Base-by-base conservation (phyloP, 2,113 vertebrate species). In the Pavo muticus region DNA sequence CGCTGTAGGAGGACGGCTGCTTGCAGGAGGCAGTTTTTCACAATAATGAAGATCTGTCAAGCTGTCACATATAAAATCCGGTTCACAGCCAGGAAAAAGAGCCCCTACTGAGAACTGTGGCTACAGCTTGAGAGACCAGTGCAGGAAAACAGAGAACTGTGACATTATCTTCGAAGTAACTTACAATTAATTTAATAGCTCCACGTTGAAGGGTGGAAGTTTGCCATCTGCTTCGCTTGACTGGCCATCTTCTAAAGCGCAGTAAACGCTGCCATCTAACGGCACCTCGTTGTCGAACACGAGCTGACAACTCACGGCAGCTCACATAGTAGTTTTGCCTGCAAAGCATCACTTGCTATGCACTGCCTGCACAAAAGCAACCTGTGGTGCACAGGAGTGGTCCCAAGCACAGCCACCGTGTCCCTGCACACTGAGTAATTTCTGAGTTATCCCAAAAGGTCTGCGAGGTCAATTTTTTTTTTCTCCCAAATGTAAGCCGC, bases 261-360 rank as follows among this genome's bases (percentile, higher is more conserved):
- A 75, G 93, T 39, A 70, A 94, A 95, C 95, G 93, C 94, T 96
- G 95, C 97, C 96, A 95, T 85, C 97, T 97, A 91, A 94, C 44
- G 97, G 97, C 42, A 16, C 6, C 4, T 7, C 25, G 16, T 3
- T 0, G 1, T 5, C 30, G 24, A 57, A 45, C 50, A 77, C 35
- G 45, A 84, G 13, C 64, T 56, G 11, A 5, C 6, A 1, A 12
- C 10, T 56, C 42, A 7, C 19, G 25, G 30, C 61, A 29, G n/a
- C 24, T 70, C 37, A 21, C 35, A 52, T 75, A 59, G 11, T 1
- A 25, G 5, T 30, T 60, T 60, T 11, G 52, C 13, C 30, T 54
- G n/a, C 27, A 13, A 37, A 80, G n/a, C 60, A 32, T 54, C 60
- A 3, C 71, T 45, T 50, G 3, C 75, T 45, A 1, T 4, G 16